Base-by-base conservation (phyloP, 2,113 vertebrate genomes). In the Chrysemys picta region DNA sequence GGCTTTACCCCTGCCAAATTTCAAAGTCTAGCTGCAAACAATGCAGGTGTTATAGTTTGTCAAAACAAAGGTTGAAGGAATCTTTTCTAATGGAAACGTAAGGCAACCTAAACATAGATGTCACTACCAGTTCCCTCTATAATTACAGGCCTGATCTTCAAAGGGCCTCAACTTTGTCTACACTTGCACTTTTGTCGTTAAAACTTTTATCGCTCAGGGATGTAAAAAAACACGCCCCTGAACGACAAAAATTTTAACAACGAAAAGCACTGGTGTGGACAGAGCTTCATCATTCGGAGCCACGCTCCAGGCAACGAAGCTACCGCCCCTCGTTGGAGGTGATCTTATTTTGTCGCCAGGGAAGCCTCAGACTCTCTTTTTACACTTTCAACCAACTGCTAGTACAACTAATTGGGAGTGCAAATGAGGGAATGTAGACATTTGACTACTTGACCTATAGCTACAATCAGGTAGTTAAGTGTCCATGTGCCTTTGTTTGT, bases 371-470 rank as follows among this genome's bases (percentile, higher is more conserved):
- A 87, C 14, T 56, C 3, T 19, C 24, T 17, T 76, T 59, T 76
- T 1, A 2, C 25, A 88, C 38, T 45, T 92, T 42, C 35, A 88
- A n/a, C 56, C 90, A 94, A 62, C 7, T 4, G 1, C 10, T 42
- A 49, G 27, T 59, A 59, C 12, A 89, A 45, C 29, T 52, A 85
- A 49, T 17, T 52, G 29, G 21, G 78, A 80, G 22, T 83, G 57
- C 84, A 90, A 78, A 29, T 0, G 1, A 27, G 29, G 3, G 6
- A 5, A 80, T 52, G 27, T 10, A 90, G 29, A 29, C 24, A 76
- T 0, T 0, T 53, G 27, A 2, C 45, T 56, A 50, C 31, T 52
- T 22, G 17, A 76, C 49, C 49, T 9, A 56, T 3, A 7, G n/a
- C 24, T 29, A 56, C 79, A 42, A 10, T 17, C 65, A 4, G 49